These are phyloP conservation scores for Meiosimyza platycephala DNA, from an alignment of 2,888 invertebrate genomes.

Conservation along the genomic window DNA sequence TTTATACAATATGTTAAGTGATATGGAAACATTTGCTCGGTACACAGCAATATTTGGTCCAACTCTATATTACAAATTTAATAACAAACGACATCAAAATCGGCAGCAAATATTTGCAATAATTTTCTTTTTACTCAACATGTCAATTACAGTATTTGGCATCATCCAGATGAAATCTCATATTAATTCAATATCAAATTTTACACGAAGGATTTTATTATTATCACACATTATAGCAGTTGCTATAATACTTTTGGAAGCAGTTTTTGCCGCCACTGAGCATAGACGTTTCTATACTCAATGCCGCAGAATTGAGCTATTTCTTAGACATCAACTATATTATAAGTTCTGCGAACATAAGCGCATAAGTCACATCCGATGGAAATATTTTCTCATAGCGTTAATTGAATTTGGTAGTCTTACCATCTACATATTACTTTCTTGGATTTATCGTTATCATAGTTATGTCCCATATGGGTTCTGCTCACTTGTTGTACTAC, in stretches of 20 bases:
- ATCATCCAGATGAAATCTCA: not conserved
- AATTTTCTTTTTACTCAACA: not conserved
- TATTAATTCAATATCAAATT: not conserved
- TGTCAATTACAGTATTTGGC: not conserved
- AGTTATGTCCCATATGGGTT: constrained; percentile 1
- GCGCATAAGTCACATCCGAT: not conserved
- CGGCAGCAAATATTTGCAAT: not conserved
- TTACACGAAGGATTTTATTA: not conserved
- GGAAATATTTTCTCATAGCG: not conserved
- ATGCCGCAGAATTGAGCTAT: not conserved
- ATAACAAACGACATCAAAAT: not conserved
- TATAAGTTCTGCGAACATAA: not conserved
- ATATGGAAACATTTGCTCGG: too few relatives aligned
- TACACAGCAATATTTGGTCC: not conserved
- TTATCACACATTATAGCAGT: not conserved
- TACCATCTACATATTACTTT: not conserved
- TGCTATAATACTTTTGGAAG: not conserved
- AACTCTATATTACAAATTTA: not conserved
- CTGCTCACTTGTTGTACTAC: constrained; percentile 17
- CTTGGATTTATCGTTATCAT: not conserved
- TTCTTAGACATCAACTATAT: not conserved
- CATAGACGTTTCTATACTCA: not conserved
- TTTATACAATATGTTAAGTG: too few relatives aligned
- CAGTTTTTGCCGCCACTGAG: not conserved
- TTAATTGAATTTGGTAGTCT: not conserved